A percentile compares a stretch with the other conserved stretches of the same genome.
These are phyloP conservation scores for Clarias pachynema DNA, from an alignment of 2,797 vertebrate genomes.

Conservation along the genomic window DNA sequence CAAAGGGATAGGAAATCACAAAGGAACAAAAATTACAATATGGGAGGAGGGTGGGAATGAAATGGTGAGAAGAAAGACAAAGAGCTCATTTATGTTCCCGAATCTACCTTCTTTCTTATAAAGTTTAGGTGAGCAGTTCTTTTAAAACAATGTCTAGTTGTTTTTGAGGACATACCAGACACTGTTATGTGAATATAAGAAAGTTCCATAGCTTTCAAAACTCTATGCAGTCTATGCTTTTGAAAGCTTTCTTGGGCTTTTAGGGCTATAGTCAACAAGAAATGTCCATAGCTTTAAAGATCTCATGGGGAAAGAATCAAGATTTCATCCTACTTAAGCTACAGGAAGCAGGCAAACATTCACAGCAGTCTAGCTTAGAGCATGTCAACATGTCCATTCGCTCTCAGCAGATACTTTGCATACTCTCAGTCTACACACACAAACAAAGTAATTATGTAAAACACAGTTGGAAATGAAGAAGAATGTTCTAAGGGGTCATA, in stretches of 20 bases:
- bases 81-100: constrained; percentile 23
- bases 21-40: constrained; percentile 45
- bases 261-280: neutral
- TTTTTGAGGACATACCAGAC: neutral
- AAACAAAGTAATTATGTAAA: constrained; percentile 57
- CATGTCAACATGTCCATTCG: neutral
- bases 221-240: neutral
- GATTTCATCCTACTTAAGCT: constrained; percentile 37
- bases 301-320: constrained; percentile 33
- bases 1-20: constrained; percentile 48
- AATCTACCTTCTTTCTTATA: constrained; percentile 11
- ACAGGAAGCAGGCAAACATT: constrained; percentile 59
- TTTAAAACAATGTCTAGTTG: constrained; percentile 1
- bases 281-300: neutral
- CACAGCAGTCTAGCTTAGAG: constrained; percentile 33
- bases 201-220: neutral
- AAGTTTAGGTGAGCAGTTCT: neutral
- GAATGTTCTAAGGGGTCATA: constrained; percentile 7
- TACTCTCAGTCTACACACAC: constrained; percentile 40
- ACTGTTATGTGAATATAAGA: too few species aligned
- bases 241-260: neutral
- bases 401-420: constrained; percentile 20
- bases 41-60: constrained; percentile 43
- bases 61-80: constrained; percentile 53
- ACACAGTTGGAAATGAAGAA: constrained; percentile 22